Percentiles rank a stretch among this genome's conserved stretches.
These are phyloP conservation scores for Simalia tracyae DNA, from an alignment of 2,797 vertebrate species.

Conservation along the genomic window DNA sequence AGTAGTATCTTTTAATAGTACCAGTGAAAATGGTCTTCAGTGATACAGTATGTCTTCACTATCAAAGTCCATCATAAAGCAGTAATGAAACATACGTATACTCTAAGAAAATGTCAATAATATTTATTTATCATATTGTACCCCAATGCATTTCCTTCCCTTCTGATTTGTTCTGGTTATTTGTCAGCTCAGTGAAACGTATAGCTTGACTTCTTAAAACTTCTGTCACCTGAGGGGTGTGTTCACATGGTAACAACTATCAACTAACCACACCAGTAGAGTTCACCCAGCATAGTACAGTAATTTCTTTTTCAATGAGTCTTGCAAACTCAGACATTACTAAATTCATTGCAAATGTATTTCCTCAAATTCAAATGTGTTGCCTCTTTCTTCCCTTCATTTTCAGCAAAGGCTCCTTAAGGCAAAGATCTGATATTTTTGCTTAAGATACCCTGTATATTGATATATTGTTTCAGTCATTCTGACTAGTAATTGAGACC, in stretches of 20 bases:
- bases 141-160: not conserved
- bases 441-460: not conserved
- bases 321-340: not conserved
- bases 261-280: not conserved
- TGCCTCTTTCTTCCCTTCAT: not conserved
- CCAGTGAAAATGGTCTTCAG: not conserved
- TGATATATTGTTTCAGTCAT: not conserved
- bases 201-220: not conserved
- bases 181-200: not conserved
- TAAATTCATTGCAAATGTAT: not conserved
- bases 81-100: not conserved
- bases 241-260: too few species aligned
- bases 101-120: not conserved
- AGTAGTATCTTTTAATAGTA: not conserved
- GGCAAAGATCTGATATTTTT: not conserved
- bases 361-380: not conserved
- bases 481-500: not conserved
- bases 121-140: not conserved
- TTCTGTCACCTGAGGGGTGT: too few species aligned
- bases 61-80: not conserved
- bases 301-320: not conserved
- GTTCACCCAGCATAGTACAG: not conserved
- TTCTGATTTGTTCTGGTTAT: not conserved
- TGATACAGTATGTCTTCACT: not conserved
- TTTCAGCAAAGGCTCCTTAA: not conserved